Evolutionary conservation across 2,113 vertebrate species (phyloP).

Genomic region (Rhea pennata): DNA sequence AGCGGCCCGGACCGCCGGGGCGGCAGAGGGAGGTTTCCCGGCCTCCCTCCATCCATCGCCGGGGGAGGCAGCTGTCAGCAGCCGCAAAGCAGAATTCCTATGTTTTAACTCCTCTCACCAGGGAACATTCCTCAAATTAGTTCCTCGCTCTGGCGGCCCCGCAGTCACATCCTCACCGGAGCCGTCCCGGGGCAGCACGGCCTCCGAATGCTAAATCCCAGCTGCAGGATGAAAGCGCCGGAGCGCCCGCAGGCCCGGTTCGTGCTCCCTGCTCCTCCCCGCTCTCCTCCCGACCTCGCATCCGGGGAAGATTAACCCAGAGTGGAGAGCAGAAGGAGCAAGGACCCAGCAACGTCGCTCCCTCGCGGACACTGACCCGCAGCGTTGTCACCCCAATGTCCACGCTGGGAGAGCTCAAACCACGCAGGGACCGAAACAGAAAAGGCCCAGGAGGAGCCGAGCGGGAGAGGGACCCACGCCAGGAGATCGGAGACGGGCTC

Average conservation of each 20-base stretch:
- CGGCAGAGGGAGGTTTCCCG: background rate
- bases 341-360: fast-evolving
- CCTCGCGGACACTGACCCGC: too few species aligned
- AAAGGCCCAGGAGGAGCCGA: too few species aligned
- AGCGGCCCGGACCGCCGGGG: background rate
- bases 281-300: background rate
- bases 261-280: fast-evolving
- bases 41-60: background rate
- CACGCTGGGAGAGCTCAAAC: too few species aligned
- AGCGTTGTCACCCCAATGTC: background rate
- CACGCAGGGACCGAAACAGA: background rate
- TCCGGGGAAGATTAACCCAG: background rate
- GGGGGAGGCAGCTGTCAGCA: background rate
- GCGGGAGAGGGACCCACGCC: too few species aligned
- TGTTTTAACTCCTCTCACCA: background rate
- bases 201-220: too few species aligned
- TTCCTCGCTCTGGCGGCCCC: background rate
- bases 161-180: background rate
- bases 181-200: background rate
- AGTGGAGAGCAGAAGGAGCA: background rate
- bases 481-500: too few species aligned
- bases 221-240: fast-evolving
- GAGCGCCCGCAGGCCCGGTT: background rate
- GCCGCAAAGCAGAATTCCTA: background rate
- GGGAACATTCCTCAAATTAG: conserved; percentile 10